Base-by-base conservation (phyloP, 37 sponge, comb jelly and placozoan genomes). In the Mnemiopsis leidyi region DNA sequence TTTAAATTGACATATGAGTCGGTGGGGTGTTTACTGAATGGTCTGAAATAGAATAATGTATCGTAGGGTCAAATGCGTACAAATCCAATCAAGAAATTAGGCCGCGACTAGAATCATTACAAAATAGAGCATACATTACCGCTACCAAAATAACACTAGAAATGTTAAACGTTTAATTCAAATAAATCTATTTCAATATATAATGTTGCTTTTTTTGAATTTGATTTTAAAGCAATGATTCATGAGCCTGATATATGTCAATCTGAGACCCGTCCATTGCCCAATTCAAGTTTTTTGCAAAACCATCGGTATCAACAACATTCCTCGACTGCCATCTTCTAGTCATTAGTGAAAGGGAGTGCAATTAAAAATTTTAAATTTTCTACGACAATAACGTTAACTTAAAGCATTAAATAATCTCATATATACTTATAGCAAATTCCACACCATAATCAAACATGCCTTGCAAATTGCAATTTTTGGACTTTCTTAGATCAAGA, bases 131-230 rank as follows among this genome's bases (percentile, higher is more conserved):
- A 48, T 5, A 48, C 61, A 48, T 48, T 48, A 48, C 5, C 61
- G 61, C 61, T 48, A 48, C 61, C 61, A 48, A 48, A 48, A 48
- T 48, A 48, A 48, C 61, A 48, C 61, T 48, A 48, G 5, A 48
- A 48, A 48, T 48, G 61, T 18, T 77, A 77, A 77, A 77, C 79
- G 79, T 77, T 77, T 34, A 77, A 77, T 77, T 77, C 79, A 77
- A 77, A 77, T 77, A 77, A 77, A 77, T 77, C 79, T 77, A 34
- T 48, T 48, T 48, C n/a, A 48, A 48, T 48, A 48, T 48, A 48
- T 13, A 18, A 18, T 48, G 61, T 48, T 13, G 61, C 61, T 18
- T 48, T 48, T 48, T 48, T 48, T 48, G 61, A 48, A 13, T 5
- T 48, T n/a, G n/a, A 48, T 48, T 48, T 48, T 48, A 13, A n/a